These are phyloP conservation scores for Ericerus pela DNA, from an alignment of 1,140 invertebrate species.

Conservation along the genomic window DNA sequence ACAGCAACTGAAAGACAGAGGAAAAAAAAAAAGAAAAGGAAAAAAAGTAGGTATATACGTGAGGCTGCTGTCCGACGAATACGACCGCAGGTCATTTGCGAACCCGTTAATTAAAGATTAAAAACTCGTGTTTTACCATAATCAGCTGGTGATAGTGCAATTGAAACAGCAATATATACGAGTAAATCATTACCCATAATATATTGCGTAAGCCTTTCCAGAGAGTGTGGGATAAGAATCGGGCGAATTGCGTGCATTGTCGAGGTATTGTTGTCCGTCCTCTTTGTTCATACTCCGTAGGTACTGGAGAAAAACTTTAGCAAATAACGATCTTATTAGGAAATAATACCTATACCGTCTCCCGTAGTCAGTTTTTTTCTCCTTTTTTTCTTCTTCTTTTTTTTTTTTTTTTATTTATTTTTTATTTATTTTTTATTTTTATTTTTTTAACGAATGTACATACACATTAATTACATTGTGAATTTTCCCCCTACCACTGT, in stretches of 20 bases:
- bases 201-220: background rate
- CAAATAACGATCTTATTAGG: background rate
- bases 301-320: background rate
- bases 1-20: too few relatives aligned
- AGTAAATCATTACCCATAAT: conserved; percentile 6
- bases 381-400: too few relatives aligned
- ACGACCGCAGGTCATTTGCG: too few relatives aligned
- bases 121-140: conserved; percentile 5
- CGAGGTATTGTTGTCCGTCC: conserved; percentile 2
- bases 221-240: conserved; percentile 6
- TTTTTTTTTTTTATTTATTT: too few relatives aligned
- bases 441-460: too few relatives aligned
- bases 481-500: conserved; percentile 10
- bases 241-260: conserved; percentile 9
- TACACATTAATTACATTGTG: conserved; percentile 2
- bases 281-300: background rate
- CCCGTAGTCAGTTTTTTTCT: too few relatives aligned
- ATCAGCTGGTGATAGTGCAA: conserved; percentile 4
- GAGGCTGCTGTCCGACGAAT: too few relatives aligned
- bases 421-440: too few relatives aligned
- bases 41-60: too few relatives aligned
- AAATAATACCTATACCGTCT: too few relatives aligned
- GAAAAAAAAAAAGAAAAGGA: too few relatives aligned
- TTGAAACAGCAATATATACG: conserved; percentile 6
- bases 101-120: conserved; percentile 1